Percentiles rank a stretch among this genome's conserved stretches.
phyloP scores from a whole-genome alignment of 2,113 vertebrate species.

The Halichoerus grypus region DNA sequence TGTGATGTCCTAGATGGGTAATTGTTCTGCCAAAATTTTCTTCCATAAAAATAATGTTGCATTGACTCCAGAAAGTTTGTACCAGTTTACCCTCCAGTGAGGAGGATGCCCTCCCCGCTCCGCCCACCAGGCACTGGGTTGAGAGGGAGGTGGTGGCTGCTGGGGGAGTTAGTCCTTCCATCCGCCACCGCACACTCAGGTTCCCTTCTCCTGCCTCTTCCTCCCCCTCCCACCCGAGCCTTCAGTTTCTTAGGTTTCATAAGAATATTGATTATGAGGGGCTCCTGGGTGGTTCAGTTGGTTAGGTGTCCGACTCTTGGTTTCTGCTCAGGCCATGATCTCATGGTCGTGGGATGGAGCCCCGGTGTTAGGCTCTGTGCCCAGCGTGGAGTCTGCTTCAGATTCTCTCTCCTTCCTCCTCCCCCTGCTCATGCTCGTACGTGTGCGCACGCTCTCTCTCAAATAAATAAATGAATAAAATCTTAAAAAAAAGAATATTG shows the following conservation, averaged over 20 bases:
- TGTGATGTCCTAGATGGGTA: background rate
- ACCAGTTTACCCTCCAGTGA: fast-evolving
- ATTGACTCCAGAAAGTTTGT: background rate
- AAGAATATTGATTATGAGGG: background rate
- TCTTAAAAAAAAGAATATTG: background rate
- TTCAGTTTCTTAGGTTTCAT: background rate
- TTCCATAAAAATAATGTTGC: background rate
- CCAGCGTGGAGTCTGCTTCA: background rate
- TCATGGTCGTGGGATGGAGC: background rate
- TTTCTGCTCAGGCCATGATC: background rate
- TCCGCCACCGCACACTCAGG: background rate
- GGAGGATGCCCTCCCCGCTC: background rate
- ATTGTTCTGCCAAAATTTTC: background rate
- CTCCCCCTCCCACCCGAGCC: background rate
- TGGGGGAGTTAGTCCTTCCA: background rate
- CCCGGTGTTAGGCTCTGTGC: background rate
- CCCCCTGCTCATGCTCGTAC: background rate
- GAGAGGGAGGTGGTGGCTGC: background rate
- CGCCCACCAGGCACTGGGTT: fast-evolving
- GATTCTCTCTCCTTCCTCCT: background rate
- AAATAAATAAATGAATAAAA: background rate
- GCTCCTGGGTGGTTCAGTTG: background rate
- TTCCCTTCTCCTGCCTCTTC: background rate
- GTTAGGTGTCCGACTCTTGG: background rate
- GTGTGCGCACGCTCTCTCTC: background rate